phyloP scores from a whole-genome alignment of 1,140 invertebrate species.

The Neodiprion fabricii region DNA sequence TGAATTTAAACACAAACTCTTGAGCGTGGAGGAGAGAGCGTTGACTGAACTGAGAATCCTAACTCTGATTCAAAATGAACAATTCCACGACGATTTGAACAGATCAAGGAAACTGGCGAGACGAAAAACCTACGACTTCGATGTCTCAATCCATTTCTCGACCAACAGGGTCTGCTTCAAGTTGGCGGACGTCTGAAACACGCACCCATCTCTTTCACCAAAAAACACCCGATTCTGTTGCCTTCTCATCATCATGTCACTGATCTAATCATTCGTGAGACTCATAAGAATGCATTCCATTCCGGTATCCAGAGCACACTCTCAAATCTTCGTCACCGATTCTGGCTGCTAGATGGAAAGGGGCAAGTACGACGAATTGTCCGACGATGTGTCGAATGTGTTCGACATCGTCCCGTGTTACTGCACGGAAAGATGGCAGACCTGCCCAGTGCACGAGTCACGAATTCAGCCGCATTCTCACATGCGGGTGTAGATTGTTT shows the following conservation, averaged over 20 bases:
- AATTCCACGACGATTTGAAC: conserved; percentile 6
- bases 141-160: conserved; percentile 28
- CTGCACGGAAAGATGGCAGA: conserved; percentile 38
- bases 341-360: conserved; percentile 42
- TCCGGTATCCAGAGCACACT: conserved; percentile 14
- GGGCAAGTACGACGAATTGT: conserved; percentile 30
- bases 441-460: conserved; percentile 29
- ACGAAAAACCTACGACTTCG: not conserved
- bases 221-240: conserved; percentile 31
- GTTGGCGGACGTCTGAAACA: conserved; percentile 33
- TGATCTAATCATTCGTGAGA: conserved; percentile 15
- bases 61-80: conserved; percentile 10
- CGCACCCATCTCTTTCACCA: conserved; percentile 20
- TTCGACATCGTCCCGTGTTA: conserved; percentile 31
- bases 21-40: not conserved
- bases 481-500: conserved; percentile 23
- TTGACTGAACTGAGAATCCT: conserved; percentile 10
- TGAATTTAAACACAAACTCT: not conserved
- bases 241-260: conserved; percentile 23
- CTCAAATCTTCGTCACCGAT: conserved; percentile 21
- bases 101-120: not conserved
- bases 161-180: conserved; percentile 26
- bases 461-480: conserved; percentile 15
- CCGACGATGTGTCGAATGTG: conserved; percentile 44
- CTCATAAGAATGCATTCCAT: conserved; percentile 12